Percentiles rank a stretch among this genome's conserved stretches.
Evolutionary conservation across 1,140 invertebrate species (phyloP).

Genomic region (Zaprionus lachaisei): DNA sequence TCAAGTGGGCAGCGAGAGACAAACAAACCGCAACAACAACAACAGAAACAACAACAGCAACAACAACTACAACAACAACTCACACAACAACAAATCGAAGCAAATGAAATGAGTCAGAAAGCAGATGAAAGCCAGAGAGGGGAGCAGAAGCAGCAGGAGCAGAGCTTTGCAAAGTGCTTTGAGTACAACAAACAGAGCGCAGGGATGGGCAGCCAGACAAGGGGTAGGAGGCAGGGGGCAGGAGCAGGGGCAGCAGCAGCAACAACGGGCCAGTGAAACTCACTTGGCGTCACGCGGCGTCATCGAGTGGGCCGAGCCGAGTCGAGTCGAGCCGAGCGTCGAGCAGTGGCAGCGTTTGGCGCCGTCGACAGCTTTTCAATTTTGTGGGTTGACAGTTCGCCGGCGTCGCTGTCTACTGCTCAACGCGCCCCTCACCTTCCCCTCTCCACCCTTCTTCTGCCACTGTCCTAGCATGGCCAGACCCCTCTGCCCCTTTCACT

Average conservation of each 20-base stretch:
- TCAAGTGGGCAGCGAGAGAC: slow-evolving; percentile 35
- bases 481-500: too few species aligned
- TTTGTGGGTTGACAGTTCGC: slow-evolving; percentile 35
- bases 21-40: slow-evolving; percentile 18
- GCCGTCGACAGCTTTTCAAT: slow-evolving; percentile 37
- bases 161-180: slow-evolving; percentile 34
- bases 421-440: too few species aligned
- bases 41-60: neutral
- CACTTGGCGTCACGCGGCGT: slow-evolving; percentile 25
- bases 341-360: slow-evolving; percentile 22
- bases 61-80: neutral
- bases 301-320: slow-evolving; percentile 25
- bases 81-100: slow-evolving; percentile 6
- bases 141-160: slow-evolving; percentile 1
- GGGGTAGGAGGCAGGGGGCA: neutral
- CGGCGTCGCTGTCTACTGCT: slow-evolving; percentile 7
- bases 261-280: slow-evolving; percentile 32
- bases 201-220: neutral
- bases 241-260: neutral
- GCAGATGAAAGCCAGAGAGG: neutral
- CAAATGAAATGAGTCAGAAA: slow-evolving; percentile 34
- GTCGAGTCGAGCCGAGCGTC: slow-evolving; percentile 12
- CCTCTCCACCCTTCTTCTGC: neutral
- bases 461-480: too few species aligned
- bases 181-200: neutral